Evolutionary conservation across 2,797 vertebrate genomes (phyloP).

Genomic region (Fratercula arctica): DNA sequence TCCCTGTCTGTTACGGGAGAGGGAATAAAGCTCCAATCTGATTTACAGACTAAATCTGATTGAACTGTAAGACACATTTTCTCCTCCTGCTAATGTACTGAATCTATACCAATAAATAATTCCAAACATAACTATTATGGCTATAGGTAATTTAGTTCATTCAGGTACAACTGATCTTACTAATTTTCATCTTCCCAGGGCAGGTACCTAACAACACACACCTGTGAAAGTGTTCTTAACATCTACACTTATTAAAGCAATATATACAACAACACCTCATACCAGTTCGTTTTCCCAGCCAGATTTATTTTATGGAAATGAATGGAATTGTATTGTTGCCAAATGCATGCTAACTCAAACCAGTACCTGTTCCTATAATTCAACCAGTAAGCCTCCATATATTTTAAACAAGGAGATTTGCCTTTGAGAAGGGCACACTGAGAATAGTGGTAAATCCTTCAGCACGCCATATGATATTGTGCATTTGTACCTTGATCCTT

Average conservation of each 20-base stretch:
- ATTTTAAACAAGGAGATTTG: background rate
- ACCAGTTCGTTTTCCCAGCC: background rate
- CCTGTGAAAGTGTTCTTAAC: background rate
- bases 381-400: background rate
- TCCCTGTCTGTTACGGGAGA: background rate
- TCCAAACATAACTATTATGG: background rate
- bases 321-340: background rate
- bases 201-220: background rate
- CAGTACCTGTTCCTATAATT: background rate
- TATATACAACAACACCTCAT: background rate
- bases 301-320: background rate
- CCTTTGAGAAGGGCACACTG: background rate
- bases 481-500: background rate
- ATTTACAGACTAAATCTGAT: background rate
- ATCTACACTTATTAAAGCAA: background rate
- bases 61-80: background rate
- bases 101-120: background rate
- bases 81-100: background rate
- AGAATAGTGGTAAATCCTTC: conserved; percentile 15
- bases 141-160: background rate
- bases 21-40: background rate
- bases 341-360: background rate
- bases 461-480: accelerated
- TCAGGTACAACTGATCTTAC: background rate
- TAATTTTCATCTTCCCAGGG: background rate